Evolutionary conservation across 2,797 vertebrate species (phyloP), one percentile per base, ranked within the genome.

Genomic region (Sebastes umbrosus): DNA sequence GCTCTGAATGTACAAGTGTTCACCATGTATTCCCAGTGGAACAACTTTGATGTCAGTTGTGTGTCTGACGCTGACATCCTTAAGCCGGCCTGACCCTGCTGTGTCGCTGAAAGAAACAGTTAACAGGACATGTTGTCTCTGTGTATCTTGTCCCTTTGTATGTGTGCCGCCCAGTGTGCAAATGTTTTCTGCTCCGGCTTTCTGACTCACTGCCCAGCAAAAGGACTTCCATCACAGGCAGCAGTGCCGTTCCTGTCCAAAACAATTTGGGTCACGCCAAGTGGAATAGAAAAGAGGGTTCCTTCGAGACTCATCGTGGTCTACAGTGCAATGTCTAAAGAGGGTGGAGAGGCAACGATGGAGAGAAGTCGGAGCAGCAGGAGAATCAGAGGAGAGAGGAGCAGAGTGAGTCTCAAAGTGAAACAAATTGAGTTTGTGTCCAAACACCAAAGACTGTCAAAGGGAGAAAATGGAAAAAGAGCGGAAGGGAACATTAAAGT

Each of bases 241-340:
- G 66, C 75, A 69, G 54, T 4, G 58, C 69, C 64, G 32, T 75
- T 83, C 32, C 76, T 87, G 83, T 87, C 86, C 72, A 71, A 77
- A 90, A 81, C 79, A 67, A 90, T 90, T 86, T 90, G 82, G 84
- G 77, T 84, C 83, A 83, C 32, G 29, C 31, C 69, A 79, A 81
- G 73, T 75, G 68, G 86, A 85, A 88, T n/a, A 74, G 71, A 84
- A 75, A 73, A 73, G 27, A 80, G 58, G 34, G 39, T 20, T 78
- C 67, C 80, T 83, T 29, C 1, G 74, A 80, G 79, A 79, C 74
- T 79, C 67, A 46, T 71, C 25, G 32, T 60, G 68, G 60, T 55
- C 63, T 66, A 67, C 59, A 13, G 62, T 69, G 69, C 75, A 83
- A 66, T 80, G 60, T 71, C 57, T 78, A 16, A 81, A 76, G 74